Conservation (phyloP, 2,797 vertebrate species). For the Sarcoramphus papa region DNA sequence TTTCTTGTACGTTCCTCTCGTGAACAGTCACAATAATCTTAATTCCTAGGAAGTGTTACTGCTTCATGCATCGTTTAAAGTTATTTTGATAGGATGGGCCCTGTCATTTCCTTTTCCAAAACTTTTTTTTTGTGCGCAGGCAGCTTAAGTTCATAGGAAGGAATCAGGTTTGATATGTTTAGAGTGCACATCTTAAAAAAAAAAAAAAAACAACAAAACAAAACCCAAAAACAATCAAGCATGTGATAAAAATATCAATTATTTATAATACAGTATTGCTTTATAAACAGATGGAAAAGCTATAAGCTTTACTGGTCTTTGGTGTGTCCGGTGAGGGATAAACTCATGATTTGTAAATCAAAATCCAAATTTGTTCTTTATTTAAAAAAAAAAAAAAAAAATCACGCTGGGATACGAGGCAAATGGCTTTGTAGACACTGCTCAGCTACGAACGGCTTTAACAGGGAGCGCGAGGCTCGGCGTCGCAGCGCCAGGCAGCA, state of each 20-base stretch:
- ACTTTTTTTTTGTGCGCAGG: constrained; percentile 75
- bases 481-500: neutral
- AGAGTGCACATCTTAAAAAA: constrained; percentile 72
- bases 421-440: constrained; percentile 36
- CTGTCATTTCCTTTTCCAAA: constrained; percentile 48
- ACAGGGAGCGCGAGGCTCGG: neutral
- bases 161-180: constrained; percentile 76
- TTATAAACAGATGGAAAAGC: constrained; percentile 78
- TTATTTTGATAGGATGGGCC: constrained; percentile 51
- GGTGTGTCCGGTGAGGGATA: constrained; percentile 79
- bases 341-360: constrained; percentile 69
- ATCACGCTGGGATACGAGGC: constrained; percentile 15
- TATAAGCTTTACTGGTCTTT: constrained; percentile 84
- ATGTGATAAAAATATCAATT: constrained; percentile 76
- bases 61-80: constrained; percentile 2
- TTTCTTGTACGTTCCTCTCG: neutral
- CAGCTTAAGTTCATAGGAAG: constrained; percentile 79
- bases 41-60: constrained; percentile 8
- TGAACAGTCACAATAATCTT: neutral
- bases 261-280: constrained; percentile 87
- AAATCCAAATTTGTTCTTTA: constrained; percentile 71
- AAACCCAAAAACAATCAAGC: constrained; percentile 67
- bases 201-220: neutral
- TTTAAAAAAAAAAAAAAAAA: constrained; percentile 3
- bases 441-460: constrained; percentile 5